Conservation (phyloP, 2,113 vertebrate species). For the Hippopotamus amphibius region DNA sequence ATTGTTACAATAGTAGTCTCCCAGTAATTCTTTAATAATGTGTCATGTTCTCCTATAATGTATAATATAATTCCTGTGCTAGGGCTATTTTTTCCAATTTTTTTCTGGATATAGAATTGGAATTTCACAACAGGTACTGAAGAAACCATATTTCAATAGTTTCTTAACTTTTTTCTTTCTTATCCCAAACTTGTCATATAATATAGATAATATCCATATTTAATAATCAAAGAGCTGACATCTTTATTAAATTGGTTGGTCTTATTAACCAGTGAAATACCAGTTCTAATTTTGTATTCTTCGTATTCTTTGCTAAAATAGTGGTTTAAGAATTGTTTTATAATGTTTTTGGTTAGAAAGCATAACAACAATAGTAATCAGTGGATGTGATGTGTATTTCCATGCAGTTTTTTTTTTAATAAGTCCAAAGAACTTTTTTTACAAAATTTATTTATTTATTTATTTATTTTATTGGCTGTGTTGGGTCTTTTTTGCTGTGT, state of each 20-base stretch:
- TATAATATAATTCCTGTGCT: neutral
- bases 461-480: too few relatives aligned
- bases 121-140: neutral
- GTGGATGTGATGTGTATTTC: neutral
- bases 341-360: neutral
- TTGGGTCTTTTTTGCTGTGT: too few relatives aligned
- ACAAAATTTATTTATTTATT: too few relatives aligned
- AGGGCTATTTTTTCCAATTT: neutral
- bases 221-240: neutral
- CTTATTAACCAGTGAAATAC: neutral
- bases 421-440: too few relatives aligned
- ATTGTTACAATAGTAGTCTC: neutral
- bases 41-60: neutral
- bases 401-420: too few relatives aligned
- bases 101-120: neutral
- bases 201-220: neutral
- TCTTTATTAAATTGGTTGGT: slow-evolving; percentile 6
- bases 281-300: slow-evolving; percentile 1
- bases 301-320: neutral
- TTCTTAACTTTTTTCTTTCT: neutral
- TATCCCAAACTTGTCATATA: neutral
- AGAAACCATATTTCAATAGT: neutral
- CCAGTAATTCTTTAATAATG: neutral
- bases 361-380: neutral
- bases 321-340: neutral